A percentile compares a stretch with the other conserved stretches of the same genome.
Evolutionary conservation across 2,113 vertebrate species (phyloP).

Genomic region (Hypomesus transpacificus): DNA sequence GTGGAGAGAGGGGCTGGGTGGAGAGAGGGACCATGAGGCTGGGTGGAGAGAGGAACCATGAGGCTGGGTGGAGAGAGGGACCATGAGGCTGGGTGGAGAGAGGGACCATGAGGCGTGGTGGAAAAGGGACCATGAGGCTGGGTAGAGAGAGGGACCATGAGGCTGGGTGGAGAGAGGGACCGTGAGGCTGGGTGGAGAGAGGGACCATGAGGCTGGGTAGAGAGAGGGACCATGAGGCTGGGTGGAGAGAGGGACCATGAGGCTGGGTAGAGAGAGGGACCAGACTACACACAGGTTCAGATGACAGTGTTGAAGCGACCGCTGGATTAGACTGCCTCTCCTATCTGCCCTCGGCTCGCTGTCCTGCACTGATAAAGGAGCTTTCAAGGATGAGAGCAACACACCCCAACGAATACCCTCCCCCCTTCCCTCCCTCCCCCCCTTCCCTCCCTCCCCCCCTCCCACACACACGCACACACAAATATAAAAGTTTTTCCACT

Average conservation of each 20-base stretch:
- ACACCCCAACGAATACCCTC: too few relatives aligned
- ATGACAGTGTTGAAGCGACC: neutral
- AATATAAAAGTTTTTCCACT: slow-evolving; percentile 21
- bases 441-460: neutral
- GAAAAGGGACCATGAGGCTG: neutral
- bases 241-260: neutral
- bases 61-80: too few relatives aligned
- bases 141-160: neutral
- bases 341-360: neutral
- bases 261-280: neutral
- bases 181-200: too few relatives aligned
- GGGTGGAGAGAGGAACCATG: too few relatives aligned
- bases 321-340: neutral
- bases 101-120: too few relatives aligned
- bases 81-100: too few relatives aligned
- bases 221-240: neutral
- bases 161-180: neutral
- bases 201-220: too few relatives aligned
- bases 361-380: slow-evolving; percentile 26
- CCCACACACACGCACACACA: neutral
- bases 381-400: slow-evolving; percentile 43
- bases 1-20: neutral
- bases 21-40: too few relatives aligned
- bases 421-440: neutral
- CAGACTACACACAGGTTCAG: neutral